Evolutionary conservation across 2,888 invertebrate genomes (phyloP).

Genomic region (Dendrolimus houi): DNA sequence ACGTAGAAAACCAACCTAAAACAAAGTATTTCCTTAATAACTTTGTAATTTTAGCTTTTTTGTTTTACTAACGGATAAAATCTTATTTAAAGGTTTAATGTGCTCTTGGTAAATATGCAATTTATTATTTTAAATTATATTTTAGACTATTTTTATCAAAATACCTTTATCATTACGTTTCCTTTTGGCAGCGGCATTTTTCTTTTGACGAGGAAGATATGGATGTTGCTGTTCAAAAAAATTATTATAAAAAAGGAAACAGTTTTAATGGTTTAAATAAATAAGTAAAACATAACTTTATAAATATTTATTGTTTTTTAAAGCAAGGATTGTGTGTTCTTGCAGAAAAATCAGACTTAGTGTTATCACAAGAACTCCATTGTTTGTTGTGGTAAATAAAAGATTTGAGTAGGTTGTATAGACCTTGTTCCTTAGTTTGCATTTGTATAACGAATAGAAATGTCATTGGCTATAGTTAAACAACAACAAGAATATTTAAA

Average conservation of each 20-base stretch:
- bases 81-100: no score
- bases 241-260: conserved; percentile 6
- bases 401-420: no score
- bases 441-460: no score
- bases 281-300: background rate
- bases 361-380: no score
- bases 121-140: conserved; percentile 26
- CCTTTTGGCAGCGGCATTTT: conserved; percentile 76
- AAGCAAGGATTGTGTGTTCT: no score
- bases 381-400: no score
- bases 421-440: no score
- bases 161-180: conserved; percentile 75
- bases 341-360: no score
- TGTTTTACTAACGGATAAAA: conserved; percentile 2
- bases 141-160: conserved; percentile 45
- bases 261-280: background rate
- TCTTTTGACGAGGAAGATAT: conserved; percentile 55
- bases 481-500: no score
- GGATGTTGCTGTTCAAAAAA: conserved; percentile 34
- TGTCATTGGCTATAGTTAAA: no score
- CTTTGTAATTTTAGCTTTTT: conserved; percentile 10
- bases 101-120: conserved; percentile 15
- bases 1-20: conserved; percentile 76
- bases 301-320: no score
- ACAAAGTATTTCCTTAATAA: conserved; percentile 47